Base-by-base conservation (phyloP, 2,797 vertebrate genomes). In the Crocodylus rhombifer region DNA sequence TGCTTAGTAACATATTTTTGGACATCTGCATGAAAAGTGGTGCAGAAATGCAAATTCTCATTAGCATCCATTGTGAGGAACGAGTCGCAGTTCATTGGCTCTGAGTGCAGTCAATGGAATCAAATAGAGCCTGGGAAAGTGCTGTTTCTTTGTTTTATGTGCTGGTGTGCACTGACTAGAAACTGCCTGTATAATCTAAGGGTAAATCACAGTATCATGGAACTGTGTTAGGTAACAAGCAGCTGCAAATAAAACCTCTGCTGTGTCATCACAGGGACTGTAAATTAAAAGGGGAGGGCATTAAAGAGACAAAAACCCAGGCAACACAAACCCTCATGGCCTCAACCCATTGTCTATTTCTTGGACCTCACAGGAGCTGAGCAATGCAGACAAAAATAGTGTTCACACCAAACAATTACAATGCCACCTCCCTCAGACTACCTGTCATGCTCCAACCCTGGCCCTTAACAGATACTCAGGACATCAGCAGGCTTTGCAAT, bases 1-100 rank as follows among this genome's bases (percentile, higher is more conserved):
- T 84, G 83, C 25, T 80, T 20, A 77, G 71, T 26, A 57, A 86
- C 94, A 87, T 88, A 91, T 84, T 93, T 87, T 57, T 74, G 15
- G 26, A 92, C 87, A 82, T 20, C 86, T 86, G 86, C 69, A 89
- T 63, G 74, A 87, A 91, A 88, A 86, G 75, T 56, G 73, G 42
- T 33, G 77, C 57, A 0, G 0, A 84, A 95, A 82, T 16, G 57
- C 69, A 91, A 93, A 90, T 18, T 74, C 26, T 33, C 63, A 71
- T 28, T 90, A 82, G 28, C 60, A n/a, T 86, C 71, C 63, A 58
- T 26, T 74, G 55, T 73, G 30, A 71, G 73, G 56, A 86, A 14
- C 42, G 57, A 56, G 74, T 78, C 33, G 56, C 1, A 80, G 65
- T 65, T 65, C 82, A 75, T 57, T 77, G 89, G 33, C 87, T 64